Evolutionary conservation across 2,888 invertebrate species (phyloP), one percentile per base, ranked within the genome.

Genomic region (Synergus gifuensis): DNA sequence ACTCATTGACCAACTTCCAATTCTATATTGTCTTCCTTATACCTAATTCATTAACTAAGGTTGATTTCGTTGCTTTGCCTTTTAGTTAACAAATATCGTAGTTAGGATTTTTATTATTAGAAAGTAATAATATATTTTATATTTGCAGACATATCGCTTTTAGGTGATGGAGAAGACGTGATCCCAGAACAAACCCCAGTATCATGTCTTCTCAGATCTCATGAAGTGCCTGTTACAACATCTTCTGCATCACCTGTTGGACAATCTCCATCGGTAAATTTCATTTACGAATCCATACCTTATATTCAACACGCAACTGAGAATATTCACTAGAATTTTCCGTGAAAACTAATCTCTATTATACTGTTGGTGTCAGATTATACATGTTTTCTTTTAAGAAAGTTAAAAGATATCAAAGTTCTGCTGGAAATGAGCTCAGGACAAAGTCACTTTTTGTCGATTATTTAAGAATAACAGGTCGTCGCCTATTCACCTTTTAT

Each of bases 211-310:
- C 81, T 88, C 42, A 87, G 89, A 82, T 85, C 89, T 80, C 88
- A 89, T 81, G 88, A 89, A 60, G 87, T 85, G 63, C 86, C 88
- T 73, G 83, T 89, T 73, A 87, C 88, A 76, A 88, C 86, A 83
- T 89, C 88, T 84, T 91, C 90, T 82, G 89, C 90, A 81, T 90
- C 91, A 80, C 92, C 92, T 44, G 85, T 91, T 78, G 87, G 91
- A 80, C 90, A 90, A 84, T 91, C 91, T 76, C 90, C 91, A 76
- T 89, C 90, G 88, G 92, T 91, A 86, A 87, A 85, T 81, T 63
- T 16, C 5, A 28, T 36, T 54, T 28, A 12, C 46, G n/a, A 7
- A 54, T n/a, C 7, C 54, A 8, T 54, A 28, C 22, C 22, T 28
- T 28, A 28, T 28, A n/a, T n/a, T n/a, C n/a, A n/a, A n/a, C n/a